Base-by-base conservation (phyloP, 2,113 vertebrate genomes). In the Cynocephalus volans region DNA sequence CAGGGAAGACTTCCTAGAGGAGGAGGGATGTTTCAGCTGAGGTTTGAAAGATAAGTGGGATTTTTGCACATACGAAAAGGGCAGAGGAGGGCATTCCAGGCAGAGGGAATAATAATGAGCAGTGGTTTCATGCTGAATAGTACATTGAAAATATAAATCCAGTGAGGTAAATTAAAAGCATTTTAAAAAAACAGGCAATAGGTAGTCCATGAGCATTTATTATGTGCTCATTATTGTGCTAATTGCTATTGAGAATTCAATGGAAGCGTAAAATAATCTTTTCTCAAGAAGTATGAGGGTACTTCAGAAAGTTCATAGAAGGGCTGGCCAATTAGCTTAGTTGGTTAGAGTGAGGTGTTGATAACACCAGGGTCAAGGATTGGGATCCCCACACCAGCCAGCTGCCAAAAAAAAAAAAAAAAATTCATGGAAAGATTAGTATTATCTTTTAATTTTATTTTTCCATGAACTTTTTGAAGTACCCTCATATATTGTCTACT, bases 111-210 rank as follows among this genome's bases (percentile, higher is more conserved):
- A 64, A 36, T 14, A 13, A 13, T 28, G 26, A 94, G 31, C 75
- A 62, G 0, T 56, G 50, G 19, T 50, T n/a, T 70, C 8, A 14
- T 90, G 19, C 72, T 77, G 77, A 88, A 28, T 17, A 14, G 9
- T 54, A 45, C 24, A 86, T 92, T 95, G 65, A 85, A 83, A 93
- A 93, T 93, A 28, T 8, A 82, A n/a, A 56, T 79, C 13, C 79
- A 58, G 7, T 75, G 67, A 69, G 13, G 50, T 17, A 64, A 82
- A 85, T 54, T 41, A 83, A 89, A 92, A 80, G 26, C 52, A 73
- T 28, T 85, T 65, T 67, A 6, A 76, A 64, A 94, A 76, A 72
- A 24, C 31, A 79, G 3, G 69, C 67, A 77, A 5, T 28, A 72
- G 4, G 9, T 93, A 54, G 89, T 90, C 50, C 41, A 62, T 79